Conservation (phyloP, 2,797 vertebrate genomes). For the Micrastur ruficollis region DNA sequence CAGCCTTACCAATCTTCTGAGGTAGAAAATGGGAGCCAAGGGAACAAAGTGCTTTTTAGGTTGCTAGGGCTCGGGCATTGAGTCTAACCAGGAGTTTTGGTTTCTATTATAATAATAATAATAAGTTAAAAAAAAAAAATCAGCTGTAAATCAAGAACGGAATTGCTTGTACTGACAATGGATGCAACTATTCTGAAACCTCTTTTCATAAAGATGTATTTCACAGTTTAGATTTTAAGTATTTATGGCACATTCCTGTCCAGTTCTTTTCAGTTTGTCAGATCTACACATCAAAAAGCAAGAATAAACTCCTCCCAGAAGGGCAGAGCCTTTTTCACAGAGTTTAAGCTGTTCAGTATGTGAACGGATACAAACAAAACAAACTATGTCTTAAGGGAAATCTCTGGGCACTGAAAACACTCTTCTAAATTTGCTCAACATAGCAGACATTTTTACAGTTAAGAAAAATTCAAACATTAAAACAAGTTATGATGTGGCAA, state of each 20-base stretch:
- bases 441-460: slow-evolving; percentile 39
- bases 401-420: neutral
- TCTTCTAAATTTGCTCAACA: slow-evolving; percentile 38
- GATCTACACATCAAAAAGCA: slow-evolving; percentile 15
- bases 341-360: slow-evolving; percentile 6
- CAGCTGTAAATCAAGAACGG: neutral
- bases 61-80: neutral
- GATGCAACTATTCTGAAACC: neutral
- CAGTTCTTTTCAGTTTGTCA: slow-evolving; percentile 25
- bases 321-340: neutral
- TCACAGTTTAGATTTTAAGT: neutral
- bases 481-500: neutral
- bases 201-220: neutral
- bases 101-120: neutral
- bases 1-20: neutral
- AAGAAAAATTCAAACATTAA: slow-evolving; percentile 36
- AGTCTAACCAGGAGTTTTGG: neutral
- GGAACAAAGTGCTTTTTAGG: neutral
- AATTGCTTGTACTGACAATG: neutral
- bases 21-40: neutral
- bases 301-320: slow-evolving; percentile 21
- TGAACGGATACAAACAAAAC: slow-evolving; percentile 22
- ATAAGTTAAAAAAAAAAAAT: neutral
- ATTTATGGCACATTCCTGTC: neutral
- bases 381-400: slow-evolving; percentile 19